These are phyloP conservation scores for Emydocephalus ijimae DNA, from an alignment of 2,113 vertebrate species.

Conservation along the genomic window DNA sequence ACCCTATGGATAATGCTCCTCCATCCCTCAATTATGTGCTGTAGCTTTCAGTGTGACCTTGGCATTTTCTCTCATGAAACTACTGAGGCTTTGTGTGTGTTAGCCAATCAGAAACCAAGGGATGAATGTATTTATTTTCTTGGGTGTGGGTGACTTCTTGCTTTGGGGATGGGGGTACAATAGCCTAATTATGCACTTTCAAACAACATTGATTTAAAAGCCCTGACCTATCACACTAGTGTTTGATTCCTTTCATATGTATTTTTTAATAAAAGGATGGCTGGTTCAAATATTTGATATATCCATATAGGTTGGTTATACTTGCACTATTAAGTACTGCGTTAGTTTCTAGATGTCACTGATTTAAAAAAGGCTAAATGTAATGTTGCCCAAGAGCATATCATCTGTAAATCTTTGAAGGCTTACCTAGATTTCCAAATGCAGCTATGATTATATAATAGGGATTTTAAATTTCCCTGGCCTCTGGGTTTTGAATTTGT, in stretches of 20 bases:
- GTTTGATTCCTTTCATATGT: conserved; percentile 72
- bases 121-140: conserved; percentile 53
- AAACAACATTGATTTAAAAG: conserved; percentile 56
- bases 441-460: background rate
- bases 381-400: background rate
- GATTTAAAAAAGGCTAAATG: background rate
- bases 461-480: background rate
- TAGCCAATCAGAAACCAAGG: conserved; percentile 35
- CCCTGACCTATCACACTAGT: conserved; percentile 59
- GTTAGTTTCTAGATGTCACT: background rate
- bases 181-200: conserved; percentile 62
- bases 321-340: background rate
- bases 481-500: background rate
- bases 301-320: rapidly evolving
- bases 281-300: conserved; percentile 44
- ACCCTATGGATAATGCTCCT: conserved; percentile 19
- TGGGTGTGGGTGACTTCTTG: conserved; percentile 55
- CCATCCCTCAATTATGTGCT: conserved; percentile 2
- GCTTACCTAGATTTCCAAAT: background rate
- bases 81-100: conserved; percentile 38
- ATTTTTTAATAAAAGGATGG: conserved; percentile 74
- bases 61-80: background rate
- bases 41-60: background rate
- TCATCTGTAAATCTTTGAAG: background rate
- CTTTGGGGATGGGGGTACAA: conserved; percentile 54